Conservation (phyloP, 2,888 invertebrate genomes). For the Entomobrya multifasciata region DNA sequence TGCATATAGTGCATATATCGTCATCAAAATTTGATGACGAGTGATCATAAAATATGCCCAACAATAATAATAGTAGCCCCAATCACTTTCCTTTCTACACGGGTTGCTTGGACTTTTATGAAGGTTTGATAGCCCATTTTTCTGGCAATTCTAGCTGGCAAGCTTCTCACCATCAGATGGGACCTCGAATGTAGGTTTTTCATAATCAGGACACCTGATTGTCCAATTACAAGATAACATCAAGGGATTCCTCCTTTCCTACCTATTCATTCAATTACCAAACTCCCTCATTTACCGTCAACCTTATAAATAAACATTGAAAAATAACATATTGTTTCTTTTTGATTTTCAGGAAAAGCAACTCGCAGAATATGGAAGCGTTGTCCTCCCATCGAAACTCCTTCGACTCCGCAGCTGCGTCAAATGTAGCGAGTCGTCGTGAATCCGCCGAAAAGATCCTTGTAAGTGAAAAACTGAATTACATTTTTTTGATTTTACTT, state of each 20-base stretch:
- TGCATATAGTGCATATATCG: background rate
- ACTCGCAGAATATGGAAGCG: slow-evolving; percentile 71
- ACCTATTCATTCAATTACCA: background rate
- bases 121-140: slow-evolving; percentile 3
- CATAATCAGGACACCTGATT: no score
- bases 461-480: slow-evolving; percentile 70
- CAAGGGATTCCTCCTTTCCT: background rate
- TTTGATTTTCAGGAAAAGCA: slow-evolving; percentile 58
- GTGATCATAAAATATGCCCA: background rate
- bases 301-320: no score
- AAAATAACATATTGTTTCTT: background rate
- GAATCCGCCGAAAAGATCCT: slow-evolving; percentile 75
- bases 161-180: no score
- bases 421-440: slow-evolving; percentile 70
- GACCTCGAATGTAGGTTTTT: background rate
- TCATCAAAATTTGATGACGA: background rate
- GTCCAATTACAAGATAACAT: no score
- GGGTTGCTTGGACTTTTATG: slow-evolving; percentile 31
- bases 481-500: no score
- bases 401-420: slow-evolving; percentile 75
- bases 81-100: background rate
- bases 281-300: no score
- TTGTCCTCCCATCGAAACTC: slow-evolving; percentile 73
- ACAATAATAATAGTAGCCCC: no score
- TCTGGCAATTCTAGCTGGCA: background rate